phyloP scores from a whole-genome alignment of 2,113 vertebrate species.

The Brevimyrus niger region DNA sequence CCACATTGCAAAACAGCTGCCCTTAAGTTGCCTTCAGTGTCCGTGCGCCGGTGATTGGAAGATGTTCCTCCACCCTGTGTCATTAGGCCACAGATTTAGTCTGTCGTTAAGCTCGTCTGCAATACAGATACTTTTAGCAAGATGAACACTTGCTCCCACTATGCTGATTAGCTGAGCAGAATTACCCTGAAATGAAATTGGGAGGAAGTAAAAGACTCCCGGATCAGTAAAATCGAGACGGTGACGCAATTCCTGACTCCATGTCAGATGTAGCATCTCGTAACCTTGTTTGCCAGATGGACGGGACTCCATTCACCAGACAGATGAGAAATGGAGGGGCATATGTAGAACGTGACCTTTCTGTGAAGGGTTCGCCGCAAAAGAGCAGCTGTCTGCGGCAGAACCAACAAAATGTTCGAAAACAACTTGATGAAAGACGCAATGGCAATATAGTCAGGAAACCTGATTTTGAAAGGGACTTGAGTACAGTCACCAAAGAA shows the following conservation, averaged over 20 bases:
- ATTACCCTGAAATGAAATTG: conserved; percentile 7
- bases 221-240: background rate
- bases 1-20: background rate
- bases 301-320: background rate
- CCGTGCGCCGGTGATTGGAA: background rate
- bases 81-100: background rate
- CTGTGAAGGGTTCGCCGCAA: background rate
- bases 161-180: background rate
- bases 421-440: background rate
- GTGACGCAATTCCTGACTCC: conserved; percentile 6
- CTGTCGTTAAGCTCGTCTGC: background rate
- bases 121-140: background rate
- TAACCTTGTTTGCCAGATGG: conserved; percentile 2
- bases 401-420: background rate
- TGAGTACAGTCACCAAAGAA: background rate
- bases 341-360: background rate
- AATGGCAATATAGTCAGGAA: background rate
- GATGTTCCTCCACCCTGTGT: background rate
- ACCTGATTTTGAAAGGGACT: background rate
- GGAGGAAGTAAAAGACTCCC: background rate
- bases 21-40: background rate
- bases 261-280: background rate
- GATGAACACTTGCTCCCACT: background rate
- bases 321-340: background rate
- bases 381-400: background rate